These are phyloP conservation scores for Anarhynchus alexandrinus DNA, from an alignment of 2,113 vertebrate genomes.

Conservation along the genomic window DNA sequence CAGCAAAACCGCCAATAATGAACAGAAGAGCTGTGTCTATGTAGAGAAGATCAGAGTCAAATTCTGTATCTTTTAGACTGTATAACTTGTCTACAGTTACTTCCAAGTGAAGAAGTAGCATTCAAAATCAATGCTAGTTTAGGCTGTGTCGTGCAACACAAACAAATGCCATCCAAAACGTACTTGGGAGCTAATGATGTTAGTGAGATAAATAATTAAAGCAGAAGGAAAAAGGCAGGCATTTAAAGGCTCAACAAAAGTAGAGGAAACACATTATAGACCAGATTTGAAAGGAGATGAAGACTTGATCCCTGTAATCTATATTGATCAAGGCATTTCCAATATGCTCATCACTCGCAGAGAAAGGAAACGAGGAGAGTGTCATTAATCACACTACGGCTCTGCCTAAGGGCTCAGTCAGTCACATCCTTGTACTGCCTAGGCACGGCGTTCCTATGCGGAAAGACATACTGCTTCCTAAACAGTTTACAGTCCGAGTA, in stretches of 20 bases:
- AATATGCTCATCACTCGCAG: neutral
- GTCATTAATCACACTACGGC: neutral
- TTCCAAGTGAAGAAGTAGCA: neutral
- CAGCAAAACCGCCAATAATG: neutral
- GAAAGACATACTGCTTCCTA: neutral
- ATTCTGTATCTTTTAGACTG: neutral
- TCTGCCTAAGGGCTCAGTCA: neutral
- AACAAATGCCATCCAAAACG: neutral
- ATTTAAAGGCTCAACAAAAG: neutral
- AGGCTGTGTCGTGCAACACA: neutral
- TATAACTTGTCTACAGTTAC: neutral
- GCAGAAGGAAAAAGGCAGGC: neutral
- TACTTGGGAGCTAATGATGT: neutral
- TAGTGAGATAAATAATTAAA: neutral
- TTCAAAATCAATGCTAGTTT: neutral
- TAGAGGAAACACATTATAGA: neutral
- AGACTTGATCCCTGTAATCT: neutral
- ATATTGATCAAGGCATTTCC: neutral
- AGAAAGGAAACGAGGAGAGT: neutral
- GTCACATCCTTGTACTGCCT: rapidly evolving
- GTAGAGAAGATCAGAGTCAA: neutral
- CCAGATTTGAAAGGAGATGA: neutral
- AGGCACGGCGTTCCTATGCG: neutral
- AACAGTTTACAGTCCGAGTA: neutral
- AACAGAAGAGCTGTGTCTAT: neutral